phyloP scores from a whole-genome alignment of 2,888 invertebrate species.

The Pardosa pseudoannulata region DNA sequence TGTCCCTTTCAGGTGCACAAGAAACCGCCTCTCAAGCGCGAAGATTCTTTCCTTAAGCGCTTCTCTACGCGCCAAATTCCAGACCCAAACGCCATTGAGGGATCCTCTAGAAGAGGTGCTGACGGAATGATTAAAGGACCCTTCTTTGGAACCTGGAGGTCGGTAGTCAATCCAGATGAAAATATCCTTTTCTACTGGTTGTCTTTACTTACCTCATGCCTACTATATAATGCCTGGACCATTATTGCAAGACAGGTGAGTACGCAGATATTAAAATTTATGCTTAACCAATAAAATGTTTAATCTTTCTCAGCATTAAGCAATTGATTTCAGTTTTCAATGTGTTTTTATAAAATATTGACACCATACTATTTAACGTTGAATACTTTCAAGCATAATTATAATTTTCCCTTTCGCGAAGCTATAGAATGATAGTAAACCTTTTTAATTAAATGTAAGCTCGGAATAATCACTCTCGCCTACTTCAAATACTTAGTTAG shows the following conservation, averaged over 20 bases:
- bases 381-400: too few species aligned
- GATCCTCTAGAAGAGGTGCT: conserved; percentile 31
- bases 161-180: conserved; percentile 94
- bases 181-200: conserved; percentile 98
- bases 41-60: conserved; percentile 93
- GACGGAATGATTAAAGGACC: conserved; percentile 47
- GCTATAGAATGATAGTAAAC: too few species aligned
- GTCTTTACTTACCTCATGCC: conserved; percentile 90
- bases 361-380: too few species aligned
- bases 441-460: too few species aligned
- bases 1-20: conserved; percentile 79
- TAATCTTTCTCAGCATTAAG: too few species aligned
- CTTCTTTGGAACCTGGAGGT: conserved; percentile 54
- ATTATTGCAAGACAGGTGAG: conserved; percentile 86
- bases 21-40: conserved; percentile 92
- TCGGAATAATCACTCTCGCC: too few species aligned
- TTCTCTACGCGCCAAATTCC: conserved; percentile 95
- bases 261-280: too few species aligned
- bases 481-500: too few species aligned
- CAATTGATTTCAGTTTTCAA: too few species aligned
- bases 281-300: too few species aligned
- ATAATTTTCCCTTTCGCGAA: too few species aligned
- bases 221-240: conserved; percentile 96
- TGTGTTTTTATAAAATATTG: too few species aligned
- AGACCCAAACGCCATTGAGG: conserved; percentile 80